Evolutionary conservation across 2,888 invertebrate genomes (phyloP).

Genomic region (Lutraria lutraria): DNA sequence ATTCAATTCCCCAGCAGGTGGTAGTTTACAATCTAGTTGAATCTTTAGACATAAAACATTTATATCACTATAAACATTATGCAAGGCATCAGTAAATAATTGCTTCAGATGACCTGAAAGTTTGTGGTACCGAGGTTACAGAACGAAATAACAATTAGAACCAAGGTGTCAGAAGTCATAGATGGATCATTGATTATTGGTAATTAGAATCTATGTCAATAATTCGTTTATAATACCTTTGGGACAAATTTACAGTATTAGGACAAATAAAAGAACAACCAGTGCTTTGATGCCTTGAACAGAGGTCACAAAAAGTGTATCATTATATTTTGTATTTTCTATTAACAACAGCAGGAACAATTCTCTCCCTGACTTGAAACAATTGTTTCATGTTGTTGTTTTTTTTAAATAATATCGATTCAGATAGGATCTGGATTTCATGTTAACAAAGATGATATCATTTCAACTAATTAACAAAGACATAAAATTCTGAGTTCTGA

Average conservation of each 20-base stretch:
- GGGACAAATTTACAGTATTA: slow-evolving; percentile 1
- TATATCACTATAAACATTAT: slow-evolving; percentile 5
- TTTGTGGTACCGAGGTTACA: background rate
- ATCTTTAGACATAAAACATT: background rate
- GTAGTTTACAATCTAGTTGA: background rate
- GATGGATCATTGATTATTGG: background rate
- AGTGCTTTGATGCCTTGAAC: too few species aligned
- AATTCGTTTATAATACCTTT: background rate
- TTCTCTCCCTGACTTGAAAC: too few species aligned
- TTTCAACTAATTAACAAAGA: too few species aligned
- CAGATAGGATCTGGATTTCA: too few species aligned
- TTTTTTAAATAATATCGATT: too few species aligned
- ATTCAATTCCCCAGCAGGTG: slow-evolving; percentile 2
- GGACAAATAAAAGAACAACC: background rate
- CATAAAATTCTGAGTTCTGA: too few species aligned
- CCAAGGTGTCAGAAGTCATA: background rate
- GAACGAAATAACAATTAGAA: background rate
- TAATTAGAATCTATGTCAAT: background rate
- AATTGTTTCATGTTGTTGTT: too few species aligned
- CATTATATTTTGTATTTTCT: too few species aligned
- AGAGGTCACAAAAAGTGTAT: too few species aligned
- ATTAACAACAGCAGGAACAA: too few species aligned
- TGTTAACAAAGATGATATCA: too few species aligned
- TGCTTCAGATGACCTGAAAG: background rate
- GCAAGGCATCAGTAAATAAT: background rate